Evolutionary conservation across 2,888 invertebrate species (phyloP).

Genomic region (Epinotia bilunana): DNA sequence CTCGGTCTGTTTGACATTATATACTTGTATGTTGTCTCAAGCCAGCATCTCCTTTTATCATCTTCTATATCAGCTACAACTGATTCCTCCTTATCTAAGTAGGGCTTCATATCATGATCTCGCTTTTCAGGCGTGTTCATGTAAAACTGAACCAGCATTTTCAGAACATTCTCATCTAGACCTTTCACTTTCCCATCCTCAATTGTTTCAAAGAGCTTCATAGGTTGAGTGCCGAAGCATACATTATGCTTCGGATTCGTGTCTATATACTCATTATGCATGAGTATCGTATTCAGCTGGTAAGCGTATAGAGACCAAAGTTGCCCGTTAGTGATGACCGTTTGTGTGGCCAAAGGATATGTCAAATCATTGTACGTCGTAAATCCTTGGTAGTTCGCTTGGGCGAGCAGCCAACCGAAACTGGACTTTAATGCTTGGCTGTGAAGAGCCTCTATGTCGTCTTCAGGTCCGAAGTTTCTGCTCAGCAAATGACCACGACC

Average conservation of each 20-base stretch:
- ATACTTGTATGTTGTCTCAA: slow-evolving; percentile 88
- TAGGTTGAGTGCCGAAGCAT: slow-evolving; percentile 90
- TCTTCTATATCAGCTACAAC: slow-evolving; percentile 88
- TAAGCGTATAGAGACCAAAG: slow-evolving; percentile 94
- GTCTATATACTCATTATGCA: slow-evolving; percentile 86
- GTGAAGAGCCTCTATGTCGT: slow-evolving; percentile 87
- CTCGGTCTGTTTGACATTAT: slow-evolving; percentile 88
- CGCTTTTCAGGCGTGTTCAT: slow-evolving; percentile 87
- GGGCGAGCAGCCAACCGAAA: slow-evolving; percentile 91
- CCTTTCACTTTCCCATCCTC: slow-evolving; percentile 89
- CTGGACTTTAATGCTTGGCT: slow-evolving; percentile 91
- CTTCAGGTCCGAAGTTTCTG: slow-evolving; percentile 82
- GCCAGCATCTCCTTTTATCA: slow-evolving; percentile 87
- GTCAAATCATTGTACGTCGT: slow-evolving; percentile 95
- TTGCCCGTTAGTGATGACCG: slow-evolving; percentile 94
- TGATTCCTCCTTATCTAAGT: slow-evolving; percentile 85
- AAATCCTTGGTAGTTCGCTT: slow-evolving; percentile 94
- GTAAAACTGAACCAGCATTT: slow-evolving; percentile 89
- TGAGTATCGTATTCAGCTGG: slow-evolving; percentile 93
- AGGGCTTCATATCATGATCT: slow-evolving; percentile 88
- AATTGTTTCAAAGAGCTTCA: slow-evolving; percentile 90
- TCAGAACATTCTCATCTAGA: slow-evolving; percentile 91
- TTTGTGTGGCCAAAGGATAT: slow-evolving; percentile 95
- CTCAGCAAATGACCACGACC: slow-evolving; percentile 85
- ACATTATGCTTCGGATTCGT: slow-evolving; percentile 90